Percentiles rank a stretch among this genome's conserved stretches.
Conservation (phyloP, 2,888 invertebrate species). For the Panzeria rudis region DNA sequence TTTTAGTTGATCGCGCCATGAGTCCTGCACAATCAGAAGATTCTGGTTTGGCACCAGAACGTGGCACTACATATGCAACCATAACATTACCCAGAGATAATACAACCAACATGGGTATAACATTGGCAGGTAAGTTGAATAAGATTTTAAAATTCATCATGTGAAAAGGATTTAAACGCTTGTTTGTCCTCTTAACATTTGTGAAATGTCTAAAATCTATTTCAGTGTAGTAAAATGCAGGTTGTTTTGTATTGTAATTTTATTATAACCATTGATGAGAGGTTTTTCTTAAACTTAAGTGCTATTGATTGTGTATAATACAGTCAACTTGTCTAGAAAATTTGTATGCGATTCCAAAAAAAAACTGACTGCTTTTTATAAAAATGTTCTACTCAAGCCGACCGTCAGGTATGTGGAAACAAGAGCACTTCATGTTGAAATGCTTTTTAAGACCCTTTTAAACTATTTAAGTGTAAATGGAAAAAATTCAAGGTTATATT, state of each 20-base stretch:
- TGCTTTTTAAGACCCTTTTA: background rate
- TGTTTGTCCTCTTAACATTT: too few relatives aligned
- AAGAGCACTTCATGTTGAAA: background rate
- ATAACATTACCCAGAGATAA: constrained; percentile 83
- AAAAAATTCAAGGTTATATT: constrained; percentile 29
- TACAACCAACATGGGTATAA: constrained; percentile 83
- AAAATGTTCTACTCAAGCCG: too few relatives aligned
- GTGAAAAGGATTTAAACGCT: background rate
- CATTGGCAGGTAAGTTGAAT: constrained; percentile 81
- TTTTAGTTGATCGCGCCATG: constrained; percentile 84
- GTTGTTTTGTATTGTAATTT: background rate
- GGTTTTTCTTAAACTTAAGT: background rate
- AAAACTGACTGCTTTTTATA: too few relatives aligned
- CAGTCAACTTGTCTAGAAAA: background rate
- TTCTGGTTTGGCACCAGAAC: constrained; percentile 83
- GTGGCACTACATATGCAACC: constrained; percentile 83
- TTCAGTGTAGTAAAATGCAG: too few relatives aligned
- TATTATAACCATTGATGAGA: too few relatives aligned
- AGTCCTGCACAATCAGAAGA: constrained; percentile 84
- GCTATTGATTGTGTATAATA: too few relatives aligned
- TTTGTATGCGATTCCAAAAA: too few relatives aligned
- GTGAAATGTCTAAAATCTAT: background rate
- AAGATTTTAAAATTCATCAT: background rate
- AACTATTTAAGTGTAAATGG: background rate
- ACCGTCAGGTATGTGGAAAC: too few relatives aligned